Percentiles rank a stretch among this genome's conserved stretches.
phyloP scores from a whole-genome alignment of 2,888 invertebrate genomes.

The Euzetes globulus region DNA sequence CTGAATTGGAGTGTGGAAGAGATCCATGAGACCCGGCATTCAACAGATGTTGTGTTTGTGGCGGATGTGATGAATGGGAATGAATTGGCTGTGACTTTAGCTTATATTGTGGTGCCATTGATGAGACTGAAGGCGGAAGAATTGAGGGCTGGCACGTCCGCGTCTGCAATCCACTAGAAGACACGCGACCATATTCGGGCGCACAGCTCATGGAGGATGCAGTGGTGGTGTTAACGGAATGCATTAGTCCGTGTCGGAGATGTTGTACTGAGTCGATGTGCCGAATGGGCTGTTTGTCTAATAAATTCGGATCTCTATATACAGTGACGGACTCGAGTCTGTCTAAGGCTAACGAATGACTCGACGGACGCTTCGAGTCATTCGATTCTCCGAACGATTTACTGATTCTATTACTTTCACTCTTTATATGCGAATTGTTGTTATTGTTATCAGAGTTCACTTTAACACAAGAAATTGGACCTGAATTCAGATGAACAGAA shows the following conservation, averaged over 20 bases:
- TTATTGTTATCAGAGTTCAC: neutral
- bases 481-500: neutral
- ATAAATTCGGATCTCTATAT: slow-evolving; percentile 28
- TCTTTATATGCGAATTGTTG: neutral
- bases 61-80: slow-evolving; percentile 16
- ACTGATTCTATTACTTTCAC: neutral
- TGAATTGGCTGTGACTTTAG: neutral
- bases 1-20: neutral
- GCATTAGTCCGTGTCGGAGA: slow-evolving; percentile 3
- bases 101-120: slow-evolving; percentile 15
- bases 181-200: neutral
- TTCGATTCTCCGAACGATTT: neutral
- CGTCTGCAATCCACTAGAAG: neutral
- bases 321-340: slow-evolving; percentile 24
- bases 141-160: slow-evolving; percentile 12
- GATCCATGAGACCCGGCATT: neutral
- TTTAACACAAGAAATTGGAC: slow-evolving; percentile 3
- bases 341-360: slow-evolving; percentile 6
- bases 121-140: slow-evolving; percentile 21
- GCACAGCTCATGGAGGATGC: neutral
- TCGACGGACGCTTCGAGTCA: neutral
- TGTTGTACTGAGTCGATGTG: slow-evolving; percentile 22
- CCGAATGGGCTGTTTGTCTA: slow-evolving; percentile 4
- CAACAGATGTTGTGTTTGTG: slow-evolving; percentile 7
- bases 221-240: slow-evolving; percentile 15